These are phyloP conservation scores for Petrocephalus zakoni DNA, from an alignment of 2,113 vertebrate species.

Conservation along the genomic window DNA sequence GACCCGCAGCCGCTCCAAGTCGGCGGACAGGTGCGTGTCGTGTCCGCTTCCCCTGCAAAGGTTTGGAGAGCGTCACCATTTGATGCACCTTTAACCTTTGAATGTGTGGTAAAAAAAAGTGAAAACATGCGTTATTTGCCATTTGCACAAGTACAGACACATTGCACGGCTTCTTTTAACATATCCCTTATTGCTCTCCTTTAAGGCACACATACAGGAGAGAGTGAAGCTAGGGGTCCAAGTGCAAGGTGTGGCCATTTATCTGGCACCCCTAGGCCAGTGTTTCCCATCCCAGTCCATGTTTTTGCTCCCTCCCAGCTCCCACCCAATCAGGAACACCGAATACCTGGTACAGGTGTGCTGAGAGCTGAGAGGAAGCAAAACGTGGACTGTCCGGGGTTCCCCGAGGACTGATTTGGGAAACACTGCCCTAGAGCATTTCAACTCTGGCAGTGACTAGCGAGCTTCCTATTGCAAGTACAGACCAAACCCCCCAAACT, in stretches of 20 bases:
- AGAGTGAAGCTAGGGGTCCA: background rate
- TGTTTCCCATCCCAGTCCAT: no score
- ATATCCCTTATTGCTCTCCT: background rate
- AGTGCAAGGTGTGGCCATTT: background rate
- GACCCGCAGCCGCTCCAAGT: slow-evolving; percentile 78
- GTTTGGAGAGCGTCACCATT: background rate
- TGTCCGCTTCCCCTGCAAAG: background rate
- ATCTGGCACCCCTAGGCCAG: background rate
- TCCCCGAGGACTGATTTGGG: no score
- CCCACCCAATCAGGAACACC: no score
- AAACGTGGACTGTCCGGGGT: no score
- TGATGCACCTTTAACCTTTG: background rate
- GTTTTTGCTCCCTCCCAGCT: no score
- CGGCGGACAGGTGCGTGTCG: slow-evolving; percentile 69
- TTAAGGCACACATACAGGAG: background rate
- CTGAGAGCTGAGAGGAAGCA: no score
- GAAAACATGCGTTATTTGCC: background rate
- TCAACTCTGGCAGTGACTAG: no score
- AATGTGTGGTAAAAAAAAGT: background rate
- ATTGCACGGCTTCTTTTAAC: background rate
- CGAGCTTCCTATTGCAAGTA: background rate
- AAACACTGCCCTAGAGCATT: no score
- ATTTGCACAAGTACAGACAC: background rate
- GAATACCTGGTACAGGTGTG: no score
- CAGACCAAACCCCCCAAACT: background rate